Conservation (phyloP, 2,797 vertebrate genomes). For the Coregonus ussuriensis region DNA sequence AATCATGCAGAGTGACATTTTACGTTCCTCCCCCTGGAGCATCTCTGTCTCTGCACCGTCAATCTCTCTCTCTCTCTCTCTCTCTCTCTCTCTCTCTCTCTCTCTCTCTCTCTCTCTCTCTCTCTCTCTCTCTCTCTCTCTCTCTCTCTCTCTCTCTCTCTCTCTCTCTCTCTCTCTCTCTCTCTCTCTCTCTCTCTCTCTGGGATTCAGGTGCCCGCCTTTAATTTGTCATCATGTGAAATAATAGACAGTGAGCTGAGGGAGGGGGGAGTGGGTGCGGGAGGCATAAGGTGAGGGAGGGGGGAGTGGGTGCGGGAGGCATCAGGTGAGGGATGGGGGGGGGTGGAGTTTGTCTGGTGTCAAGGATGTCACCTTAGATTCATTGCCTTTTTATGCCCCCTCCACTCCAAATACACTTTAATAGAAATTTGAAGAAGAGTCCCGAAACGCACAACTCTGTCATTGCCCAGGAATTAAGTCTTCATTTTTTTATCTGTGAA, state of each 20-base stretch:
- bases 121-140: no score
- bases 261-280: background rate
- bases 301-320: background rate
- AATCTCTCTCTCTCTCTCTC: background rate
- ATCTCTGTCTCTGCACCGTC: slow-evolving; percentile 39
- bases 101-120: no score
- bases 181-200: background rate
- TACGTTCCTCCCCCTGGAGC: slow-evolving; percentile 22
- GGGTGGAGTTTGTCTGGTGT: background rate
- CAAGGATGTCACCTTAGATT: slow-evolving; percentile 55
- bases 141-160: no score
- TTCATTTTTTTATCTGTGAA: slow-evolving; percentile 9
- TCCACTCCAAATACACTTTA: slow-evolving; percentile 48
- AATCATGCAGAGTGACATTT: slow-evolving; percentile 45
- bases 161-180: no score
- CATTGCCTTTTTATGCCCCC: slow-evolving; percentile 33
- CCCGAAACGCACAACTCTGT: slow-evolving; percentile 30
- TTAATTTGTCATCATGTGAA: slow-evolving; percentile 51
- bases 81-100: no score
- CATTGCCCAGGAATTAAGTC: slow-evolving; percentile 18
- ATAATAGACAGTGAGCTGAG: slow-evolving; percentile 12
- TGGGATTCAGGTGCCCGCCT: slow-evolving; percentile 33
- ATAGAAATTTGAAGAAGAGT: slow-evolving; percentile 41
- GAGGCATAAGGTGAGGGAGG: background rate
- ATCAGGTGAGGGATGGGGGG: slow-evolving; percentile 3